A percentile compares a stretch with the other conserved stretches of the same genome.
These are phyloP conservation scores for Acrossocheilus wenchowensis DNA, from an alignment of 2,797 vertebrate genomes.

Conservation along the genomic window DNA sequence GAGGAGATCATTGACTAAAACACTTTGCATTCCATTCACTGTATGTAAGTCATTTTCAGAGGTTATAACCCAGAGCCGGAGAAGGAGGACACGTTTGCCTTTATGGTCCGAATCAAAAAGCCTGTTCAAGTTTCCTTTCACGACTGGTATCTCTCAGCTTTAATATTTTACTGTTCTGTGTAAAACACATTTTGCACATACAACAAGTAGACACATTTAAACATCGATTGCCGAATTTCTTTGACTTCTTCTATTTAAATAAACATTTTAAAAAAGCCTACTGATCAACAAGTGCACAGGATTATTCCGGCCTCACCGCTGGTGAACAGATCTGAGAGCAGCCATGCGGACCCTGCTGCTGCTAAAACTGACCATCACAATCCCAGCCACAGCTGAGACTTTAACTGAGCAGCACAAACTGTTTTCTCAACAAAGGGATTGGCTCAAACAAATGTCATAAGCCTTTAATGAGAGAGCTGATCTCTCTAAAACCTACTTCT, in stretches of 20 bases:
- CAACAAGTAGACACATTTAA: neutral
- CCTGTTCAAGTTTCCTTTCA: constrained; percentile 64
- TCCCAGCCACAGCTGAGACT: constrained; percentile 88
- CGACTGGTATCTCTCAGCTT: constrained; percentile 55
- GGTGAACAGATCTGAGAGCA: constrained; percentile 71
- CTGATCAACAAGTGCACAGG: constrained; percentile 77
- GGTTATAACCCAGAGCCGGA: constrained; percentile 47
- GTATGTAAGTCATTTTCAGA: constrained; percentile 58
- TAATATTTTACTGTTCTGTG: neutral
- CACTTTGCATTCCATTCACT: constrained; percentile 61
- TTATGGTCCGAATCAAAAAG: constrained; percentile 33
- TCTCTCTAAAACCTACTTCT: constrained; percentile 86
- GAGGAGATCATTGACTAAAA: constrained; percentile 72
- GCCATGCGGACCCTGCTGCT: constrained; percentile 82
- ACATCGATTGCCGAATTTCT: neutral
- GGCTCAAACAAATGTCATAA: constrained; percentile 93
- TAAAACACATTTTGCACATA: constrained; percentile 61
- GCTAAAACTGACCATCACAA: constrained; percentile 85
- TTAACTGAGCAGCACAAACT: constrained; percentile 92
- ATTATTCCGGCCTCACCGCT: constrained; percentile 75
- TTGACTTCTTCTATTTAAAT: constrained; percentile 50
- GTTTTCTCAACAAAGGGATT: constrained; percentile 89
- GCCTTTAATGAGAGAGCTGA: constrained; percentile 95
- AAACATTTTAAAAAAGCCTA: constrained; percentile 70
- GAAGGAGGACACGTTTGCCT: constrained; percentile 36